Evolutionary conservation across 2,888 invertebrate genomes (phyloP).

Genomic region (Diabrotica balteata): DNA sequence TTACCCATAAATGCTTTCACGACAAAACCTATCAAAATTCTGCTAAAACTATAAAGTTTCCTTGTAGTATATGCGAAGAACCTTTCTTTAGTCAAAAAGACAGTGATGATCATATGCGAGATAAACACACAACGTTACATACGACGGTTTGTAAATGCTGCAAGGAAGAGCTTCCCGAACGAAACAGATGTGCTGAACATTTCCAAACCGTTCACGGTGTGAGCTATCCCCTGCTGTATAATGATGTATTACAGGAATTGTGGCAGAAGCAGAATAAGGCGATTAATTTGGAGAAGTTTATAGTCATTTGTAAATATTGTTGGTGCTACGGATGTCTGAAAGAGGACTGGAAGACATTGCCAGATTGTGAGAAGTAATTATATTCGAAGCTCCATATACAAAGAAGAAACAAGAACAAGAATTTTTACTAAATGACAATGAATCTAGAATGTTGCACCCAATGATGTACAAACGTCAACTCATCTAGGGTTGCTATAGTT

Average conservation of each 20-base stretch:
- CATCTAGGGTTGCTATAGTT: no score
- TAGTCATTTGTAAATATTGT: slow-evolving; percentile 4
- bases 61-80: slow-evolving; percentile 35
- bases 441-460: no score
- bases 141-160: slow-evolving; percentile 35
- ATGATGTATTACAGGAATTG: neutral
- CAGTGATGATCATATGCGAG: slow-evolving; percentile 27
- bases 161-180: slow-evolving; percentile 15
- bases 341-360: no score
- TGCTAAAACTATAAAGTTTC: slow-evolving; percentile 20
- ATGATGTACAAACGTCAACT: no score
- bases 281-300: neutral
- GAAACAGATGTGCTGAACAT: slow-evolving; percentile 19
- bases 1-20: slow-evolving; percentile 35
- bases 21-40: slow-evolving; percentile 19
- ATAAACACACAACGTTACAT: slow-evolving; percentile 21
- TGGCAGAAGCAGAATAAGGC: slow-evolving; percentile 4
- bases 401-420: no score
- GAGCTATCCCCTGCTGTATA: neutral
- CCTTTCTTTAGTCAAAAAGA: slow-evolving; percentile 28
- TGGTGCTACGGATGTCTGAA: slow-evolving; percentile 7
- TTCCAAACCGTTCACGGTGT: slow-evolving; percentile 7
- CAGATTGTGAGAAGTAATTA: neutral
- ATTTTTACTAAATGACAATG: no score
- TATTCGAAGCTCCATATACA: no score